Evolutionary conservation across 1,140 invertebrate genomes (phyloP).

Genomic region (Leptinotarsa texana): DNA sequence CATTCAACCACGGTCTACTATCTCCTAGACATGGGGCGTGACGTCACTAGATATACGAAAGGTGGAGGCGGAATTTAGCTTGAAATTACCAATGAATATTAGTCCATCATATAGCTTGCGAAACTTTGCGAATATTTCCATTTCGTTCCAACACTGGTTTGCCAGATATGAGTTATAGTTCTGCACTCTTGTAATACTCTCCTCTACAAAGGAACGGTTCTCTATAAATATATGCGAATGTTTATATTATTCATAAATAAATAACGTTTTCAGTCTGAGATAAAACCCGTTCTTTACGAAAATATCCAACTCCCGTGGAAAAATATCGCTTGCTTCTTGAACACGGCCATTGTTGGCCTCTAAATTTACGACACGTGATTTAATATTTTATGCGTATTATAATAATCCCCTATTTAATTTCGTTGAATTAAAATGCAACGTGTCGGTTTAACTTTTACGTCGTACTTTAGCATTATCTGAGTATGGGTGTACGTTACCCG

Average conservation of each 20-base stretch:
- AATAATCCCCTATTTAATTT: slow-evolving; percentile 35
- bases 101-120: background rate
- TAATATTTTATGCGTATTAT: slow-evolving; percentile 36
- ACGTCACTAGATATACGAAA: too few species aligned
- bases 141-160: slow-evolving; percentile 15
- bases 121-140: background rate
- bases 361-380: slow-evolving; percentile 39
- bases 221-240: slow-evolving; percentile 41
- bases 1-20: too few species aligned
- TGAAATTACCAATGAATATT: too few species aligned
- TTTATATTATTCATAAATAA: slow-evolving; percentile 43
- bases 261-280: slow-evolving; percentile 33
- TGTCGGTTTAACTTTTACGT: slow-evolving; percentile 8
- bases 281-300: slow-evolving; percentile 39
- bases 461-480: slow-evolving; percentile 12
- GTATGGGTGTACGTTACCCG: background rate
- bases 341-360: slow-evolving; percentile 34
- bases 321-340: background rate
- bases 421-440: slow-evolving; percentile 28
- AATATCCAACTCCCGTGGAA: slow-evolving; percentile 34
- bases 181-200: slow-evolving; percentile 32
- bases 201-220: slow-evolving; percentile 33
- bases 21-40: too few species aligned
- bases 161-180: slow-evolving; percentile 36
- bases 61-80: too few species aligned